A percentile compares a stretch with the other conserved stretches of the same genome.
phyloP scores from a whole-genome alignment of 2,113 vertebrate genomes.

The Platysteira castanea region DNA sequence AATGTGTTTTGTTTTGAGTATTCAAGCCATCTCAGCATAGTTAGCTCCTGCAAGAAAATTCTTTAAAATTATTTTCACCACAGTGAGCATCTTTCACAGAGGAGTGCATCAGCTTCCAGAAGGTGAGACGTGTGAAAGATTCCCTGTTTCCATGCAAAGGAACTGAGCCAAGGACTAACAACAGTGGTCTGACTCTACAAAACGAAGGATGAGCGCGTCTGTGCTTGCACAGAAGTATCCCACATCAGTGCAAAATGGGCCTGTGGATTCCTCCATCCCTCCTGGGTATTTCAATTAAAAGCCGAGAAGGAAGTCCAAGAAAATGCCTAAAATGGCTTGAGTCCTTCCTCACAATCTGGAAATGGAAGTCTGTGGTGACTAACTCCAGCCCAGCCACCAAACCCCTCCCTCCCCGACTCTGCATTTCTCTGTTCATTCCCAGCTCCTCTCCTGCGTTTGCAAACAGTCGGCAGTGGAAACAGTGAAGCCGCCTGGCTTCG shows the following conservation, averaged over 20 bases:
- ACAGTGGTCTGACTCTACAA: neutral
- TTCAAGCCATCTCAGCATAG: neutral
- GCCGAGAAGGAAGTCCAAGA: conserved; percentile 3
- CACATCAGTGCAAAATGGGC: neutral
- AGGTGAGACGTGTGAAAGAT: neutral
- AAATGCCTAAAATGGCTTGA: conserved; percentile 55
- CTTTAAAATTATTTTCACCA: neutral
- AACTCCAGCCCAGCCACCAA: conserved; percentile 43
- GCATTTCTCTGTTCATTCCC: conserved; percentile 1
- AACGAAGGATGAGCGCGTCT: fast-evolving
- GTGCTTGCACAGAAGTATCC: neutral
- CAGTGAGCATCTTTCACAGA: neutral
- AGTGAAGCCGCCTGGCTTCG: neutral
- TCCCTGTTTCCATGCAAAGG: neutral
- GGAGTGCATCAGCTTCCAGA: neutral
- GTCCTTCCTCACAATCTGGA: conserved; percentile 30
- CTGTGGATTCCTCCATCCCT: neutral
- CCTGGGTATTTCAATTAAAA: conserved; percentile 38
- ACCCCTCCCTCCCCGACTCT: conserved; percentile 25
- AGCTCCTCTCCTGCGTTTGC: neutral
- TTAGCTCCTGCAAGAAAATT: neutral
- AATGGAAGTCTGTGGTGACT: conserved; percentile 37
- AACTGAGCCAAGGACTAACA: neutral
- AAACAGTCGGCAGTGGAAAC: neutral
- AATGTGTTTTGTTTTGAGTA: neutral